phyloP scores from a whole-genome alignment of 2,888 invertebrate species.

The Myopa testacea region DNA sequence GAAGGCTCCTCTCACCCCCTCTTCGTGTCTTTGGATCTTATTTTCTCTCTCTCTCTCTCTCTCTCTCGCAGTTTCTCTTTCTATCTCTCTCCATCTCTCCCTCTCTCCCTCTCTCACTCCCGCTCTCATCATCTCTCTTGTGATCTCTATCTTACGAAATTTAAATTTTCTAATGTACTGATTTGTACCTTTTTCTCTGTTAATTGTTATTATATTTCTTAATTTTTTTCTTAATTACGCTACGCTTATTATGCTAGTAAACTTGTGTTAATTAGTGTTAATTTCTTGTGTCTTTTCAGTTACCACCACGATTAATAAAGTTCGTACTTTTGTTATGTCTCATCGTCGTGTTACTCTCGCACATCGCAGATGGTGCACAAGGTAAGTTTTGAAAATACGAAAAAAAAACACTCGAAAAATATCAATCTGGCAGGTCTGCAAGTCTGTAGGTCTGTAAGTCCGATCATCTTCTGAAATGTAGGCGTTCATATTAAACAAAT shows the following conservation, averaged over 20 bases:
- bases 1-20: not conserved
- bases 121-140: no score
- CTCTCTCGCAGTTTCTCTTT: not conserved
- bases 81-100: no score
- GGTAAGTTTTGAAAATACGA: slow-evolving; percentile 68
- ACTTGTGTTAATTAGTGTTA: not conserved
- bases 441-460: not conserved
- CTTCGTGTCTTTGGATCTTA: not conserved
- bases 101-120: no score
- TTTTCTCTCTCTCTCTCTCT: not conserved
- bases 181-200: no score
- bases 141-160: no score
- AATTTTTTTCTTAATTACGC: slow-evolving; percentile 21
- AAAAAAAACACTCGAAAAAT: not conserved
- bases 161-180: no score
- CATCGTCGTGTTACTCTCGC: slow-evolving; percentile 71
- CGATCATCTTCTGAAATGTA: not conserved
- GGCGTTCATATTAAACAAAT: slow-evolving; percentile 1
- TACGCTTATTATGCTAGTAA: not conserved
- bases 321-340: slow-evolving; percentile 71
- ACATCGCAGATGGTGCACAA: slow-evolving; percentile 71
- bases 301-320: slow-evolving; percentile 73
- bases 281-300: slow-evolving; percentile 70
- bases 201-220: no score
- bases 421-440: no score